Conservation (phyloP, 2,797 vertebrate species). For the Malacoctenus gilli region DNA sequence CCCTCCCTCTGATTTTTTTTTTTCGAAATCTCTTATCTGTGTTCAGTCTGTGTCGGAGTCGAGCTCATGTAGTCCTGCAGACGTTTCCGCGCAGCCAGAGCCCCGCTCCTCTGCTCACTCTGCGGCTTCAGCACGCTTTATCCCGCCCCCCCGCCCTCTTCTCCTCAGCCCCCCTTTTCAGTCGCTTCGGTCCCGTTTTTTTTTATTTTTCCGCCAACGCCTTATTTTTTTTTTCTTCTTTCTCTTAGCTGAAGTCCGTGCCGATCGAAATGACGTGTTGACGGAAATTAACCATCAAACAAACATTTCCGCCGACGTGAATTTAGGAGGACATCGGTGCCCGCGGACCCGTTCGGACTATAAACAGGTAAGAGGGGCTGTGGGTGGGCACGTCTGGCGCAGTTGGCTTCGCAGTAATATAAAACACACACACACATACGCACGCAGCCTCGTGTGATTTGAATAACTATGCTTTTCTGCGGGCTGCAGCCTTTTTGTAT, state of each 20-base stretch:
- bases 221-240: neutral
- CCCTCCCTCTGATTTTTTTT: slow-evolving; percentile 69
- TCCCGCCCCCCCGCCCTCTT: neutral
- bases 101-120: slow-evolving; percentile 10
- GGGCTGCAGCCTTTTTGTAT: slow-evolving; percentile 4
- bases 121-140: slow-evolving; percentile 12
- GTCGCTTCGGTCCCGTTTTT: slow-evolving; percentile 7
- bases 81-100: slow-evolving; percentile 17
- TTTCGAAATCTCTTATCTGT: slow-evolving; percentile 33
- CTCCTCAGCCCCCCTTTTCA: neutral
- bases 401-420: slow-evolving; percentile 39
- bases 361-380: slow-evolving; percentile 70
- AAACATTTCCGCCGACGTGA: slow-evolving; percentile 19
- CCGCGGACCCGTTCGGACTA: slow-evolving; percentile 17
- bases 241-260: slow-evolving; percentile 4
- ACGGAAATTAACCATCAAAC: slow-evolving; percentile 19
- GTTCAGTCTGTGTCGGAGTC: slow-evolving; percentile 36
- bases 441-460: slow-evolving; percentile 17
- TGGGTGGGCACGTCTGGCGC: slow-evolving; percentile 58
- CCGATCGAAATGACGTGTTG: slow-evolving; percentile 1
- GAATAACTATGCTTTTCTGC: neutral
- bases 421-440: no score
- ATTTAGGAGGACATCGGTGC: slow-evolving; percentile 17
- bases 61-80: slow-evolving; percentile 31
- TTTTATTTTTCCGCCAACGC: neutral